Percentiles rank a stretch among this genome's conserved stretches.
phyloP scores from a whole-genome alignment of 2,888 invertebrate species.

The Cynaeus angustus region DNA sequence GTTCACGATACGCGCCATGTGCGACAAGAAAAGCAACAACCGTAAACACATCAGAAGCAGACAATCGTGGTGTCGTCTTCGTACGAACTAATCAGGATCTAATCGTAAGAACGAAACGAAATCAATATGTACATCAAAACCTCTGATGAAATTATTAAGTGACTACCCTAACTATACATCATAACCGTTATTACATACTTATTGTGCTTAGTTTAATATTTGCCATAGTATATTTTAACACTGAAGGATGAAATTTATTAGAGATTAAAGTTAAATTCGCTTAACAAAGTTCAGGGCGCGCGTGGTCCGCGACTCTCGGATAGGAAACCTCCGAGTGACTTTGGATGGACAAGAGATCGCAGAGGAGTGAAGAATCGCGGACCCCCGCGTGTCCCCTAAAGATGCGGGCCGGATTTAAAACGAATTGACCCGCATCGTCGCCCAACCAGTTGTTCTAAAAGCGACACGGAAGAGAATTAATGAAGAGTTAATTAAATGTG shows the following conservation, averaged over 20 bases:
- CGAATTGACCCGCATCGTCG: constrained; percentile 55
- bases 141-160: constrained; percentile 50
- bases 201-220: constrained; percentile 68
- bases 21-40: constrained; percentile 7
- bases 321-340: constrained; percentile 33
- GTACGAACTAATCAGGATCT: neutral
- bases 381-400: constrained; percentile 44
- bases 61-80: too few species aligned
- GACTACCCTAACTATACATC: constrained; percentile 63
- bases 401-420: constrained; percentile 51
- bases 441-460: constrained; percentile 61
- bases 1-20: constrained; percentile 46
- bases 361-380: constrained; percentile 42
- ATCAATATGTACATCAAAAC: constrained; percentile 57
- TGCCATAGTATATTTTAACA: constrained; percentile 67
- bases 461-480: constrained; percentile 60
- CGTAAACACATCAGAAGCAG: neutral
- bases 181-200: constrained; percentile 64
- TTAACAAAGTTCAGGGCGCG: constrained; percentile 57
- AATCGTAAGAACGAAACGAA: constrained; percentile 30
- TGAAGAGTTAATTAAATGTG: constrained; percentile 54
- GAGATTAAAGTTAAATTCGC: constrained; percentile 61
- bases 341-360: constrained; percentile 24
- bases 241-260: constrained; percentile 63
- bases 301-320: constrained; percentile 45